These are phyloP conservation scores for Solenodon paradoxus DNA, from an alignment of 2,113 vertebrate genomes.

Conservation along the genomic window DNA sequence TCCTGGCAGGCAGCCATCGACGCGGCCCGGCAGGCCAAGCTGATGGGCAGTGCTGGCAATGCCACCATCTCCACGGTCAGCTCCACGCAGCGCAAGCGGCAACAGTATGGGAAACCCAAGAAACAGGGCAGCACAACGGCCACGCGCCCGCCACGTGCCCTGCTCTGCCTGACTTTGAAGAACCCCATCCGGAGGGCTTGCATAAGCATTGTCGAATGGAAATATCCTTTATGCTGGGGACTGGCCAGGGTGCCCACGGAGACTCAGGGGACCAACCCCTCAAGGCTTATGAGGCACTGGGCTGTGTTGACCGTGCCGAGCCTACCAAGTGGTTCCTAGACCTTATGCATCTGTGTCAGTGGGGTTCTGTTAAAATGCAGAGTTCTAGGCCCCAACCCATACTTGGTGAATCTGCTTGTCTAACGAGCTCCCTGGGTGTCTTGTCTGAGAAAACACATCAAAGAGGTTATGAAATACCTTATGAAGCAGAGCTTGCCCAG, in stretches of 20 bases:
- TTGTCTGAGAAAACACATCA: background rate
- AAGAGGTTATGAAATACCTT: background rate
- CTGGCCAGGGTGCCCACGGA: background rate
- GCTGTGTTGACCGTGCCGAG: background rate
- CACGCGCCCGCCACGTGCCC: slow-evolving; percentile 93
- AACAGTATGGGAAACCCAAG: slow-evolving; percentile 97
- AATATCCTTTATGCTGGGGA: slow-evolving; percentile 92
- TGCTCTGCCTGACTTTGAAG: slow-evolving; percentile 98
- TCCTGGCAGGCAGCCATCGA: slow-evolving; percentile 99
- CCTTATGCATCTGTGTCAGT: background rate
- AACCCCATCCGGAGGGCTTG: slow-evolving; percentile 98
- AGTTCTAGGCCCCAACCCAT: background rate
- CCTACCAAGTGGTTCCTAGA: background rate
- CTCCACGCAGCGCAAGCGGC: slow-evolving; percentile 96
- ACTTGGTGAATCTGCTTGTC: background rate
- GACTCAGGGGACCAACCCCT: background rate
- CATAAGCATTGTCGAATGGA: slow-evolving; percentile 99
- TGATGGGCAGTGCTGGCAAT: slow-evolving; percentile 92
- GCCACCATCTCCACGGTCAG: slow-evolving; percentile 96
- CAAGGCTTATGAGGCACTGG: rapidly evolving
- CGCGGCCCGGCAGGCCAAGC: slow-evolving; percentile 95
- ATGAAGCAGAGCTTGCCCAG: background rate
- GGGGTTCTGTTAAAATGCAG: background rate
- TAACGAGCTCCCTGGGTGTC: background rate
- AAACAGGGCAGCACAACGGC: slow-evolving; percentile 93